Percentiles rank a stretch among this genome's conserved stretches.
phyloP scores from a whole-genome alignment of 2,797 vertebrate genomes.

The Diplodus puntazzo region DNA sequence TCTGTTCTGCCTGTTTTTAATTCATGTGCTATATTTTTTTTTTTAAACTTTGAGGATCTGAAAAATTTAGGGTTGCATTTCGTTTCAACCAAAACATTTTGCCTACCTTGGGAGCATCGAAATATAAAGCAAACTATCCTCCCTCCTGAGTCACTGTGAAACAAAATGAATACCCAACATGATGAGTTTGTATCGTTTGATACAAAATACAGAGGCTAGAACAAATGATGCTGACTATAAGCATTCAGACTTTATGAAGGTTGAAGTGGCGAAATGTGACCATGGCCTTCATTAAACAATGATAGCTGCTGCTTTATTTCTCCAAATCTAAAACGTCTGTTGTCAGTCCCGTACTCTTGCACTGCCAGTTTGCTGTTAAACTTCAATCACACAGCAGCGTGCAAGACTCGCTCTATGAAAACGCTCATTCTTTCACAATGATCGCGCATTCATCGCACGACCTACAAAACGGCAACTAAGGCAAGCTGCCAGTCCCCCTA shows the following conservation, averaged over 20 bases:
- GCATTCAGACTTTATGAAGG: not conserved
- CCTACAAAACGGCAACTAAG: conserved; percentile 27
- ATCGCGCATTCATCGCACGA: conserved; percentile 4
- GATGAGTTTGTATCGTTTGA: not conserved
- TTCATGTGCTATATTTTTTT: not conserved
- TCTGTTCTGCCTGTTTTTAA: not conserved
- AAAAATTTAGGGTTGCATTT: conserved; percentile 23
- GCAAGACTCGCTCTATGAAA: conserved; percentile 1
- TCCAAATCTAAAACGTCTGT: not conserved
- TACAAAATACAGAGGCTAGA: not conserved
- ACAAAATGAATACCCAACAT: not conserved
- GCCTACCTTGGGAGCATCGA: conserved; percentile 5
- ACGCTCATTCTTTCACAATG: conserved; percentile 2
- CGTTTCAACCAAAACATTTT: no score
- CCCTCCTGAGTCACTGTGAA: not conserved
- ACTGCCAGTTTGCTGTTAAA: not conserved
- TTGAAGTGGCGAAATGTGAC: not conserved
- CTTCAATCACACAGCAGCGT: conserved; percentile 4
- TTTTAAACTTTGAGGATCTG: conserved; percentile 7
- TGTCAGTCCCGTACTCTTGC: not conserved
- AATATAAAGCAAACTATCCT: not conserved
- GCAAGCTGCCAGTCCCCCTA: conserved; percentile 44
- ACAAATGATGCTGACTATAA: not conserved
- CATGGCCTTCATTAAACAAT: not conserved
- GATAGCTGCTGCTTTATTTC: not conserved